Evolutionary conservation across 2,888 invertebrate genomes (phyloP), one percentile per base, ranked within the genome.

Genomic region (Psococerastis gibbosa): DNA sequence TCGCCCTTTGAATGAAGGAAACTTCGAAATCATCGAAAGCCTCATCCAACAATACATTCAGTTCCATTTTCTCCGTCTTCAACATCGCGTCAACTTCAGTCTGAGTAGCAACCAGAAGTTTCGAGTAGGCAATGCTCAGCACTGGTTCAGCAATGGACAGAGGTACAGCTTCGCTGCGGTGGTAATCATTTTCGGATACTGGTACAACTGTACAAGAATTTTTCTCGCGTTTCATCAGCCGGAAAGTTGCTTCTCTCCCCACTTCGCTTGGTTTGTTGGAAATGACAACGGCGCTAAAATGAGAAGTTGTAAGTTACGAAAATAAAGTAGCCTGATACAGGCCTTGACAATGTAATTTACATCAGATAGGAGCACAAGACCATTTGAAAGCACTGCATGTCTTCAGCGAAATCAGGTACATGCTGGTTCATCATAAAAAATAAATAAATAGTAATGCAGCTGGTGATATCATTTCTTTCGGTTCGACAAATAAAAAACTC

Each of bases 1-100:
- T 60, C 11, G 92, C 92, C 62, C 85, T 75, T 57, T 89, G 78
- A 50, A 91, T 74, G 56, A 83, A 94, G 52, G 81, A 75, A 54
- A 76, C 71, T 64, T 94, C 92, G 1, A 88, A 81, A 53, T 75
- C 76, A 50, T 76, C 71, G 51, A 75, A 73, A 57, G 79, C 78
- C 42, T 75, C 74, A 3, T 54, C 53, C 51, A 74, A 55, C 47
- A 67, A 66, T 2, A 53, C 11, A 32, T 57, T 53, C 42, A 91
- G 65, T 57, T 84, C 82, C 3, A 54, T 56, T 44, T 71, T 69
- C 61, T 94, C 92, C 42, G 75, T 67, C 47, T 75, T 70, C 48
- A 89, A 70, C 46, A 91, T 41, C 23, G n/a, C 45, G 51, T 52
- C 51, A 53, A 81, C 75, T 65, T 87, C 78, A 48, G 66, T 56